Conservation (phyloP, 2,113 vertebrate genomes). For the Hepsetus odoe region DNA sequence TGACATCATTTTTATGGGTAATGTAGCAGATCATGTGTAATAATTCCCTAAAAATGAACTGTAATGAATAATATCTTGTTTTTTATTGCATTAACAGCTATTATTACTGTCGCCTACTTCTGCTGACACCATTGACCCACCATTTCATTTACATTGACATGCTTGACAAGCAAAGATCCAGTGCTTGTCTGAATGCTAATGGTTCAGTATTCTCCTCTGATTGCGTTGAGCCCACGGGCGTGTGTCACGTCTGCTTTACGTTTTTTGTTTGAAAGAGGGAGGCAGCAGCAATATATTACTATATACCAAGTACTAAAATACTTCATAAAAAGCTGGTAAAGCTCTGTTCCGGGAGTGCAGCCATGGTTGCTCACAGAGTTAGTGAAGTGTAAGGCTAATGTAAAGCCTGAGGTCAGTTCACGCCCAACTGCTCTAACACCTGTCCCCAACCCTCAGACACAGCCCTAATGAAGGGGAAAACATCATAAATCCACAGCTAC, state of each 20-base stretch:
- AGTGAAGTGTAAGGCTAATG: constrained; percentile 47
- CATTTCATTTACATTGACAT: too few species aligned
- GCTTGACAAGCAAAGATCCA: background rate
- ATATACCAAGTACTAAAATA: too few species aligned
- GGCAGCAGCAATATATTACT: background rate
- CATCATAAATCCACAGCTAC: constrained; percentile 2
- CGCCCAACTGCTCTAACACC: constrained; percentile 50
- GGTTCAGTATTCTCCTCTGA: background rate
- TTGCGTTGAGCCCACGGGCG: too few species aligned
- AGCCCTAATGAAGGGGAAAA: constrained; percentile 46
- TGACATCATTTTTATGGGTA: too few species aligned
- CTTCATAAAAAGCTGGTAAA: background rate
- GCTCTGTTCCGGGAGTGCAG: constrained; percentile 1
- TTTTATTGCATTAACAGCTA: too few species aligned
- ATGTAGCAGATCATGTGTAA: too few species aligned
- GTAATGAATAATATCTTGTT: too few species aligned
- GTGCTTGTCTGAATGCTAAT: background rate
- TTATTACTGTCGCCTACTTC: too few species aligned
- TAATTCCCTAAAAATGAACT: too few species aligned
- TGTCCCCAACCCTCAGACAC: constrained; percentile 27
- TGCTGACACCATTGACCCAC: too few species aligned
- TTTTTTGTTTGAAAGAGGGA: background rate
- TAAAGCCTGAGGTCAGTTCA: constrained; percentile 45
- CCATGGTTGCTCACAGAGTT: constrained; percentile 29
- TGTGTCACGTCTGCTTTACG: background rate